phyloP scores from a whole-genome alignment of 53 echinoderm and acorn worm genomes.

The Paelopatides confundens region DNA sequence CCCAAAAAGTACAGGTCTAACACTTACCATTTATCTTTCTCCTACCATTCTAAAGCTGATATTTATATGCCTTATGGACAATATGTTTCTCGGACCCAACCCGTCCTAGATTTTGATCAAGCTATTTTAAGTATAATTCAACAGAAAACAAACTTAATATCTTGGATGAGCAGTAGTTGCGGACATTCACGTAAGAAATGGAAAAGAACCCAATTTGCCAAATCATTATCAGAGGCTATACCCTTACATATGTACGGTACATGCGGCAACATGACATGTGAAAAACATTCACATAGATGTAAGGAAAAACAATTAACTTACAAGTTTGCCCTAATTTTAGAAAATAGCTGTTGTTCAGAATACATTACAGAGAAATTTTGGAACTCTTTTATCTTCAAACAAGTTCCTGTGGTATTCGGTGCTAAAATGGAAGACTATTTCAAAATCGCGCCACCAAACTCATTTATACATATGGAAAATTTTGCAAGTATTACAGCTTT shows the following conservation, averaged over 20 bases:
- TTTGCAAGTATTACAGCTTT: neutral
- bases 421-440: constrained; percentile 15
- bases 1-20: neutral
- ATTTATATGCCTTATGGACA: constrained; percentile 16
- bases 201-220: constrained; percentile 16
- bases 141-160: constrained; percentile 14
- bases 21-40: constrained; percentile 30
- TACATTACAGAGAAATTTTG: constrained; percentile 49
- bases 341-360: constrained; percentile 47
- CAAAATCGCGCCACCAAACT: constrained; percentile 9
- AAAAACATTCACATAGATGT: neutral
- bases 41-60: neutral
- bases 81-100: neutral
- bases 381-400: constrained; percentile 4
- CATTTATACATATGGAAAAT: constrained; percentile 26
- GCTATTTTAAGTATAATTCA: neutral
- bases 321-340: constrained; percentile 39
- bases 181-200: neutral
- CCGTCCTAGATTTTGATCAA: neutral
- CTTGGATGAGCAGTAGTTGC: constrained; percentile 37
- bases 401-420: constrained; percentile 35
- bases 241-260: constrained; percentile 31
- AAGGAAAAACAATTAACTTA: neutral
- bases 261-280: constrained; percentile 42
- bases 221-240: neutral